phyloP scores from a whole-genome alignment of 2,888 invertebrate genomes.

The Callimorpha dominula region DNA sequence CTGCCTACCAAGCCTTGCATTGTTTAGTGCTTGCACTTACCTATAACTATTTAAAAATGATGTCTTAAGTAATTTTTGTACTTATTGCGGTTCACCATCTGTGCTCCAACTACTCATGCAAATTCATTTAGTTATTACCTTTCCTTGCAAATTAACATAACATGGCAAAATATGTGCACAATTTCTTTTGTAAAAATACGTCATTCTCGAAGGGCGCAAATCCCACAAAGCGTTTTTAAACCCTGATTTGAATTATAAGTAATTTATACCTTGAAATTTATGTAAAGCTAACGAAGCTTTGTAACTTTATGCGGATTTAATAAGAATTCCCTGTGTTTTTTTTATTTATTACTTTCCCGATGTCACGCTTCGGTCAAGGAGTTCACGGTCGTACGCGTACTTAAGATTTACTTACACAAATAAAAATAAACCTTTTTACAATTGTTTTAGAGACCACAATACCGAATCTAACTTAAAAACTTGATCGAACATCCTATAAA shows the following conservation, averaged over 20 bases:
- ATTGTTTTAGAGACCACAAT: not conserved
- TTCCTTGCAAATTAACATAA: not conserved
- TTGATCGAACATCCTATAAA: not conserved
- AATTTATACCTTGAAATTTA: slow-evolving; percentile 15
- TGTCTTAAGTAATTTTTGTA: not conserved
- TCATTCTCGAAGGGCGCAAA: not conserved
- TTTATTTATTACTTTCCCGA: slow-evolving; percentile 31
- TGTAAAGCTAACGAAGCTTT: slow-evolving; percentile 10
- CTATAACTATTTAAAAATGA: no score
- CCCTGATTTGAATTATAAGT: slow-evolving; percentile 1
- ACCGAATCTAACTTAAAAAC: not conserved
- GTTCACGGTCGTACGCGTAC: slow-evolving; percentile 45
- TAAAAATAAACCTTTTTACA: slow-evolving; percentile 1
- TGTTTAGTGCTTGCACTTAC: no score
- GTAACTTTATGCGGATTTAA: slow-evolving; percentile 29
- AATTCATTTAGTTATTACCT: not conserved
- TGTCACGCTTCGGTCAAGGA: slow-evolving; percentile 38
- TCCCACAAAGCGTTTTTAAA: not conserved
- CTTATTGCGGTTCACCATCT: not conserved
- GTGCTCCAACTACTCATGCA: not conserved
- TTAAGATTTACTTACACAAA: slow-evolving; percentile 18
- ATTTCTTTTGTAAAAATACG: not conserved
- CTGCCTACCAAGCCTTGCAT: no score
- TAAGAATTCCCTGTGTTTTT: slow-evolving; percentile 28
- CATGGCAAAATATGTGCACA: slow-evolving; percentile 3